Evolutionary conservation across 2,888 invertebrate genomes (phyloP).

Genomic region (Ariolimax columbianus): DNA sequence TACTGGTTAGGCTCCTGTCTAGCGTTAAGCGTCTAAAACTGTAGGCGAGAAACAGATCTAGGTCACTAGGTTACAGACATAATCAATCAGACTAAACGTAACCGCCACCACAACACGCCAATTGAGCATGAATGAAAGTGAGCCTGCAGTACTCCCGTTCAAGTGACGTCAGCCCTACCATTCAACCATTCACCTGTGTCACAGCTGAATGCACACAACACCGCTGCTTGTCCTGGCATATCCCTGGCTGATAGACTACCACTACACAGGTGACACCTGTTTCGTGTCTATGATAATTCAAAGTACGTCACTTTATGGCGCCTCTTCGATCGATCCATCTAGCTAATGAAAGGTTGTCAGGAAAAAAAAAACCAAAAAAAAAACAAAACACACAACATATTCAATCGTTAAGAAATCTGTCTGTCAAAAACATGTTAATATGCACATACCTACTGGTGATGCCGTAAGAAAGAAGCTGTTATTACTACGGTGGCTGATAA

Average conservation of each 20-base stretch:
- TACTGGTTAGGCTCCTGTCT: too few species aligned
- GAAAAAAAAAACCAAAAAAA: too few species aligned
- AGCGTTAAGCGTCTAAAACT: neutral
- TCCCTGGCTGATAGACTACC: neutral
- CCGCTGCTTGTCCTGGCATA: neutral
- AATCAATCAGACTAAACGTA: constrained; percentile 2
- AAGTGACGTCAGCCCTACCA: neutral
- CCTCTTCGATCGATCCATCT: neutral
- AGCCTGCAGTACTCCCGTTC: neutral
- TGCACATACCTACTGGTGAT: too few species aligned
- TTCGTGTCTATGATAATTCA: neutral
- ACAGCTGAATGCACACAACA: neutral
- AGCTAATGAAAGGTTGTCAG: neutral
- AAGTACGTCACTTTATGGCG: neutral
- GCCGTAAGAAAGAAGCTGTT: too few species aligned
- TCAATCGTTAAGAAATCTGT: too few species aligned
- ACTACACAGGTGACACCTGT: neutral
- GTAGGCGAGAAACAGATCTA: neutral
- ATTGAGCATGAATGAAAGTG: neutral
- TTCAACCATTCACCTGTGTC: neutral
- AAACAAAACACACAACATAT: too few species aligned
- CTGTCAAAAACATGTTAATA: too few species aligned
- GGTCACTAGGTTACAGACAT: neutral
- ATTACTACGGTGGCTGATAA: too few species aligned
- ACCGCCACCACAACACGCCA: neutral